A percentile compares a stretch with the other conserved stretches of the same genome.
phyloP scores from a whole-genome alignment of 2,113 vertebrate species.

The Chitala chitala region DNA sequence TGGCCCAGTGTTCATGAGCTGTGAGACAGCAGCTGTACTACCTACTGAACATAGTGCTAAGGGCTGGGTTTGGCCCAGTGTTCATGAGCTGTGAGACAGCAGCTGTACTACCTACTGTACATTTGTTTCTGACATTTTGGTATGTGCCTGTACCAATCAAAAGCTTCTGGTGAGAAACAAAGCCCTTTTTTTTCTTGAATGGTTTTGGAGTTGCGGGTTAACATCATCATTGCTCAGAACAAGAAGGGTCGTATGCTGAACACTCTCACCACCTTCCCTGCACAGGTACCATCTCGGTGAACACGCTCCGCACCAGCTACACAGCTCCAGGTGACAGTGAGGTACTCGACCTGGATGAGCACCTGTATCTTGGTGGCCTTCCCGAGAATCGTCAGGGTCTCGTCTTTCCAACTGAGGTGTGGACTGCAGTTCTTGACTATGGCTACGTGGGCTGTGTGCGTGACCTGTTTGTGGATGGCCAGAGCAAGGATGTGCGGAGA shows the following conservation, averaged over 20 bases:
- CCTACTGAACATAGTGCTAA: too few species aligned
- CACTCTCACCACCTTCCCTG: slow-evolving; percentile 25
- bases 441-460: slow-evolving; percentile 96
- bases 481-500: slow-evolving; percentile 95
- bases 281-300: slow-evolving; percentile 94
- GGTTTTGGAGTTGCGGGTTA: too few species aligned
- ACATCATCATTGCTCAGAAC: too few species aligned
- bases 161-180: too few species aligned
- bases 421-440: slow-evolving; percentile 96
- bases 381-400: slow-evolving; percentile 93
- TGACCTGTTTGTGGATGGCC: slow-evolving; percentile 95
- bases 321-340: slow-evolving; percentile 97
- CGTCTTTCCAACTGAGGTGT: slow-evolving; percentile 95
- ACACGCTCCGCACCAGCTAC: slow-evolving; percentile 87
- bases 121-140: background rate
- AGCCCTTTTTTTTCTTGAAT: too few species aligned
- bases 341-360: slow-evolving; percentile 94
- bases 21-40: too few species aligned
- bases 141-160: too few species aligned
- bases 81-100: too few species aligned
- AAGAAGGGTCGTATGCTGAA: too few species aligned
- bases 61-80: too few species aligned
- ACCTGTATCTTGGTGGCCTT: slow-evolving; percentile 88
- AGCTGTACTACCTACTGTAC: too few species aligned
- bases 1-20: too few species aligned